These are phyloP conservation scores for Isurus oxyrinchus DNA, from an alignment of 2,113 vertebrate species.

Conservation along the genomic window DNA sequence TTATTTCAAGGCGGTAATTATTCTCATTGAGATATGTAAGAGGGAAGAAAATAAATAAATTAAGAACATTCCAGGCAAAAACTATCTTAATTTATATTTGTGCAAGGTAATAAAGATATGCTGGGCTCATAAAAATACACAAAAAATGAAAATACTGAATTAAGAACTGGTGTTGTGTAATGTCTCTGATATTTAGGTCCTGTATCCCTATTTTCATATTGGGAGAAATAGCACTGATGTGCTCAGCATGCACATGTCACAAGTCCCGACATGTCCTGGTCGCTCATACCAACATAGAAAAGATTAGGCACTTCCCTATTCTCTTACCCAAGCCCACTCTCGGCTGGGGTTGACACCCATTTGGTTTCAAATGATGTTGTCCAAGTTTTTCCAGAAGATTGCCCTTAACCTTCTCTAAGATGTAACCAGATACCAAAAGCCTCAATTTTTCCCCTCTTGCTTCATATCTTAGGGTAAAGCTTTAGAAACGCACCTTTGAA, in stretches of 20 bases:
- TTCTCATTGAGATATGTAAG: background rate
- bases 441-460: background rate
- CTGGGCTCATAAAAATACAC: background rate
- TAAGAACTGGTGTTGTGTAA: background rate
- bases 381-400: background rate
- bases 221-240: background rate
- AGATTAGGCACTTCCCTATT: background rate
- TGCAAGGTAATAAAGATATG: background rate
- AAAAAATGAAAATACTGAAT: too few relatives aligned
- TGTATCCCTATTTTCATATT: background rate
- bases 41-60: background rate
- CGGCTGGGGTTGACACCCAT: background rate
- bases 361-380: background rate
- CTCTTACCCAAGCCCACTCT: background rate
- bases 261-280: background rate
- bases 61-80: background rate
- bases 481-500: slow-evolving; percentile 52
- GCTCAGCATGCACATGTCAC: background rate
- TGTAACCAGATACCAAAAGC: background rate
- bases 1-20: background rate
- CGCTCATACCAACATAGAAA: background rate
- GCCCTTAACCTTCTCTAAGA: background rate
- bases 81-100: background rate
- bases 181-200: background rate
- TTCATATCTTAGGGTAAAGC: background rate